Evolutionary conservation across 1,140 invertebrate genomes (phyloP).

Genomic region (Chironomus striatipennis): DNA sequence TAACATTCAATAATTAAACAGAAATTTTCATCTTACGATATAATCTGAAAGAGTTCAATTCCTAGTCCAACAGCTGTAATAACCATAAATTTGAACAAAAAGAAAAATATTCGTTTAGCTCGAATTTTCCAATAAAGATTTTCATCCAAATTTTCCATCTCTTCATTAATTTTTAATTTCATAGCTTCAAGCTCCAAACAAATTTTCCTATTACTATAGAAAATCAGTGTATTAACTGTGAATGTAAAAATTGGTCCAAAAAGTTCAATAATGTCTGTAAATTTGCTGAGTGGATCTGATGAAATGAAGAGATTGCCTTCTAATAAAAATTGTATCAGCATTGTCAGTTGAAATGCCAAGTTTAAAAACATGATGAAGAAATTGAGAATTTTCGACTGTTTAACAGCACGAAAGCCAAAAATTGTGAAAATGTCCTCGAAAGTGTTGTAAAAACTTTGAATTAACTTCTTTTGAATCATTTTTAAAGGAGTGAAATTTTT

Average conservation of each 20-base stretch:
- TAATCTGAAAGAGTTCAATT: neutral
- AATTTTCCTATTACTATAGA: neutral
- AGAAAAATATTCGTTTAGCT: neutral
- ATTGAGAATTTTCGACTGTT: neutral
- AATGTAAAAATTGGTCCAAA: neutral
- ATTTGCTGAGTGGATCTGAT: neutral
- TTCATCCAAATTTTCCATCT: neutral
- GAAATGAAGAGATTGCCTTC: neutral
- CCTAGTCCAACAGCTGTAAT: neutral
- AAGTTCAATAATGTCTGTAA: slow-evolving; percentile 7
- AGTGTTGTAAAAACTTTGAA: too few species aligned
- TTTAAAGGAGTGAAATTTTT: too few species aligned
- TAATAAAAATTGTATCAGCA: neutral
- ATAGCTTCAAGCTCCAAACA: neutral
- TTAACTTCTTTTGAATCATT: too few species aligned
- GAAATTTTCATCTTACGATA: too few species aligned
- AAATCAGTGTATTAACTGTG: neutral
- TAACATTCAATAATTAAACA: too few species aligned
- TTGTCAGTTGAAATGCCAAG: neutral
- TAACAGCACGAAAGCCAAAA: neutral
- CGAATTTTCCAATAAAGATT: neutral
- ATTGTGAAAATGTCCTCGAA: neutral
- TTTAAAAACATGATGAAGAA: neutral
- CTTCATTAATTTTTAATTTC: neutral
- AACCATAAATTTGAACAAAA: neutral